phyloP scores from a whole-genome alignment of 2,888 invertebrate genomes.

The Drosophila tripunctata region DNA sequence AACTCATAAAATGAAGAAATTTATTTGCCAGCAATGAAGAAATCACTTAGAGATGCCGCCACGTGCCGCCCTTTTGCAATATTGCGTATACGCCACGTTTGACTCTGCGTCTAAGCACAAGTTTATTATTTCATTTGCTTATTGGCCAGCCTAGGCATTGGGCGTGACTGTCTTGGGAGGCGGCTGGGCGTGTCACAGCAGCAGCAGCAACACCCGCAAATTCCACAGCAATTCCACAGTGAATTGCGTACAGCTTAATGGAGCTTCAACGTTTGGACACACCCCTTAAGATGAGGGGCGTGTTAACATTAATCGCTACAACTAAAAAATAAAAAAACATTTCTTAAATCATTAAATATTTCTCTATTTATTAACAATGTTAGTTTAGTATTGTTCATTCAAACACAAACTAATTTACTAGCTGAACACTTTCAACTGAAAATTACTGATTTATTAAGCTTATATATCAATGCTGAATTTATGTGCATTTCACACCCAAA shows the following conservation, averaged over 20 bases:
- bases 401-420: neutral
- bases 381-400: too few relatives aligned
- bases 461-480: too few relatives aligned
- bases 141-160: slow-evolving; percentile 25
- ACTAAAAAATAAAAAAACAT: neutral
- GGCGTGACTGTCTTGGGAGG: slow-evolving; percentile 31
- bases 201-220: neutral
- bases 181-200: slow-evolving; percentile 35
- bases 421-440: neutral
- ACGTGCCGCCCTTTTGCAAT: slow-evolving; percentile 35
- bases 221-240: slow-evolving; percentile 17
- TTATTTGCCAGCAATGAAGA: slow-evolving; percentile 38
- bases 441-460: neutral
- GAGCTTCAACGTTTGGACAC: too few relatives aligned
- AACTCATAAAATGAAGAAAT: slow-evolving; percentile 39
- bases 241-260: slow-evolving; percentile 32
- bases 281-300: too few relatives aligned
- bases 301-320: too few relatives aligned
- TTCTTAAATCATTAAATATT: too few relatives aligned
- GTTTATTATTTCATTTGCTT: slow-evolving; percentile 55
- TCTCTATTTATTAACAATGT: too few relatives aligned
- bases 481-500: too few relatives aligned
- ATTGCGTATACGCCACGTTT: slow-evolving; percentile 50
- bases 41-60: slow-evolving; percentile 46
- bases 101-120: slow-evolving; percentile 12